Percentiles rank a stretch among this genome's conserved stretches.
phyloP scores from a whole-genome alignment of 2,888 invertebrate genomes.

The Agriotes lineatus region DNA sequence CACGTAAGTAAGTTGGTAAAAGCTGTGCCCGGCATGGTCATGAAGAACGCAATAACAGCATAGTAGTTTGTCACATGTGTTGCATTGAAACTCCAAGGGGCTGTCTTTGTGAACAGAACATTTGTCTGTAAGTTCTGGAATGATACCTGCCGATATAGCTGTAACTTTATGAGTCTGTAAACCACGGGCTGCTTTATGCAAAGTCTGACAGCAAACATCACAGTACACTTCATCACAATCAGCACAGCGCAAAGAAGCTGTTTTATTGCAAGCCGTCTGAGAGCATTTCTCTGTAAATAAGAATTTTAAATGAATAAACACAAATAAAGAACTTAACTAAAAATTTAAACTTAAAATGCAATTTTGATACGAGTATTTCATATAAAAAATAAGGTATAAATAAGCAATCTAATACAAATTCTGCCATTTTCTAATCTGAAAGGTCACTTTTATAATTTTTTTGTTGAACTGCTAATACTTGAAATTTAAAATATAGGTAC shows the following conservation, averaged over 20 bases:
- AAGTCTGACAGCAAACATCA: conserved; percentile 51
- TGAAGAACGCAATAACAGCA: conserved; percentile 66
- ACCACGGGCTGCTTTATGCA: conserved; percentile 62
- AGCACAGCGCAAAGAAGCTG: conserved; percentile 55
- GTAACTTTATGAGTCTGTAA: conserved; percentile 57
- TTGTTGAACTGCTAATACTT: too few species aligned
- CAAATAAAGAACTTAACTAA: too few species aligned
- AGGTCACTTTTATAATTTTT: too few species aligned
- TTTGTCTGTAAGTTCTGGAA: conserved; percentile 44
- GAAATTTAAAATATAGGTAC: too few species aligned
- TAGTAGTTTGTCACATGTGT: conserved; percentile 59
- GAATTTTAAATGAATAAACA: too few species aligned
- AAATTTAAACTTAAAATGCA: too few species aligned
- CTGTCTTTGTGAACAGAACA: conserved; percentile 59
- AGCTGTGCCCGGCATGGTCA: conserved; percentile 61
- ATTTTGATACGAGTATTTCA: too few species aligned
- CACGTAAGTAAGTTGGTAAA: conserved; percentile 55
- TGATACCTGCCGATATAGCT: conserved; percentile 24
- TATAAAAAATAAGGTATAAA: too few species aligned
- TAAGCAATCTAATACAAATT: too few species aligned
- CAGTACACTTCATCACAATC: conserved; percentile 60
- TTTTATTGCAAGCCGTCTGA: conserved; percentile 49
- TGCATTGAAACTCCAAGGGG: conserved; percentile 63
- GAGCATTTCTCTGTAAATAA: conserved; percentile 47
- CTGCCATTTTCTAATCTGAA: too few species aligned